Evolutionary conservation across 2,888 invertebrate species (phyloP).

Genomic region (Mythimna impura): DNA sequence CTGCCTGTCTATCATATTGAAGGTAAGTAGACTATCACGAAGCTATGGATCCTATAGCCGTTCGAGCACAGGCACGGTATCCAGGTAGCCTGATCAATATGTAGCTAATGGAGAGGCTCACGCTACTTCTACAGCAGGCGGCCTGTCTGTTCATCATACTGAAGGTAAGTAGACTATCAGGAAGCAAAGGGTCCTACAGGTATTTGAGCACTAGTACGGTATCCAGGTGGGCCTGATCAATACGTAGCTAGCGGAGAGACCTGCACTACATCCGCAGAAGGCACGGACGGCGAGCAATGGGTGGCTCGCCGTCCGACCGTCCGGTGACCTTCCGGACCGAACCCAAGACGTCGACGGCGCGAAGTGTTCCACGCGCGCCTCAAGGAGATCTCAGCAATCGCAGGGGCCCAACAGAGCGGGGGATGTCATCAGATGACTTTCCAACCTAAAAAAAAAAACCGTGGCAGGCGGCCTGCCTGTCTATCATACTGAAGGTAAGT

Average conservation of each 20-base stretch:
- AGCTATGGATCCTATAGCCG: slow-evolving; percentile 91
- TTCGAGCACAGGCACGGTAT: slow-evolving; percentile 98
- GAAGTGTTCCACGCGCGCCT: no score
- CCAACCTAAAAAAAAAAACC: no score
- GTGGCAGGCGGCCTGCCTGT: slow-evolving; percentile 97
- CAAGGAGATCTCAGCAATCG: no score
- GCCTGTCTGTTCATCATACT: slow-evolving; percentile 98
- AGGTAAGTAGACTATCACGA: slow-evolving; percentile 78
- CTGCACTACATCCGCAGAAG: slow-evolving; percentile 96
- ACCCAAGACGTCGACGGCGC: no score
- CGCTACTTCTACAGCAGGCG: slow-evolving; percentile 96
- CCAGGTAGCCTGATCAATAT: slow-evolving; percentile 98
- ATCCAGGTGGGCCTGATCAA: slow-evolving; percentile 98
- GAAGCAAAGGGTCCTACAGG: slow-evolving; percentile 92
- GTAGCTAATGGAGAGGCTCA: slow-evolving; percentile 98
- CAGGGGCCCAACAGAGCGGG: no score
- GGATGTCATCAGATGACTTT: no score
- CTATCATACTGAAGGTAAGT: slow-evolving; percentile 92
- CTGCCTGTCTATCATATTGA: slow-evolving; percentile 96
- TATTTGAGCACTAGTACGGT: slow-evolving; percentile 97
- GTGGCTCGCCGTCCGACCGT: no score
- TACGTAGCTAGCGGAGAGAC: slow-evolving; percentile 98
- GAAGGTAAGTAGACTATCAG: slow-evolving; percentile 65
- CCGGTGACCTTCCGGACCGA: no score
- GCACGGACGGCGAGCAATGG: no score